phyloP scores from a whole-genome alignment of 2,888 invertebrate genomes.

The Himalopsyche kuldschensis region DNA sequence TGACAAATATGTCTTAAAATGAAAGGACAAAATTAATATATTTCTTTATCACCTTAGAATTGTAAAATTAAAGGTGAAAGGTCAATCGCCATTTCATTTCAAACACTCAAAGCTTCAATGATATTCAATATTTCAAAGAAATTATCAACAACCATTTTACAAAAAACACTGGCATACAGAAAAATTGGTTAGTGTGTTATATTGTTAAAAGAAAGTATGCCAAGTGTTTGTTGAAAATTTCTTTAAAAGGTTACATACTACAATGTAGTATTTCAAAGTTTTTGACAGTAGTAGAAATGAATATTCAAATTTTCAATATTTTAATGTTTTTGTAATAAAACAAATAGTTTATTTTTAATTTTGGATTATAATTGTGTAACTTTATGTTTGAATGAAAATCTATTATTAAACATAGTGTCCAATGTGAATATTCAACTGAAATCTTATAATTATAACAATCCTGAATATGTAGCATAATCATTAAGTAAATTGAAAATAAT shows the following conservation, averaged over 20 bases:
- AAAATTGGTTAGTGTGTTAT: background rate
- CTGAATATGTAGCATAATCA: conserved; percentile 26
- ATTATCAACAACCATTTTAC: background rate
- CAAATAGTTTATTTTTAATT: no score
- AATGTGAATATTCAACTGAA: background rate
- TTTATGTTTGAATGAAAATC: no score
- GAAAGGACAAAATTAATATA: background rate
- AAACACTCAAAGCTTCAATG: background rate
- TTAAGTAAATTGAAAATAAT: conserved; percentile 27
- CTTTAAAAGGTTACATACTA: background rate
- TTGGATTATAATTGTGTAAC: no score
- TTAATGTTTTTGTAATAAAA: background rate
- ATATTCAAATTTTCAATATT: background rate
- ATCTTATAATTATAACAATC: conserved; percentile 17
- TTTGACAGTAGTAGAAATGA: background rate
- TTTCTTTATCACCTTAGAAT: background rate
- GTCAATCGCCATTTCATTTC: background rate
- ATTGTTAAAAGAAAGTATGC: background rate
- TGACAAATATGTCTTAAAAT: background rate
- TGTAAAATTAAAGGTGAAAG: background rate
- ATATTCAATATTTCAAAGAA: background rate
- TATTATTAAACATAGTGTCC: background rate
- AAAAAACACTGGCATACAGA: no score
- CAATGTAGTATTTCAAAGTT: background rate
- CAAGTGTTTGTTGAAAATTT: background rate